Base-by-base conservation (phyloP, 2,888 invertebrate genomes). In the Dendrolimus houi region DNA sequence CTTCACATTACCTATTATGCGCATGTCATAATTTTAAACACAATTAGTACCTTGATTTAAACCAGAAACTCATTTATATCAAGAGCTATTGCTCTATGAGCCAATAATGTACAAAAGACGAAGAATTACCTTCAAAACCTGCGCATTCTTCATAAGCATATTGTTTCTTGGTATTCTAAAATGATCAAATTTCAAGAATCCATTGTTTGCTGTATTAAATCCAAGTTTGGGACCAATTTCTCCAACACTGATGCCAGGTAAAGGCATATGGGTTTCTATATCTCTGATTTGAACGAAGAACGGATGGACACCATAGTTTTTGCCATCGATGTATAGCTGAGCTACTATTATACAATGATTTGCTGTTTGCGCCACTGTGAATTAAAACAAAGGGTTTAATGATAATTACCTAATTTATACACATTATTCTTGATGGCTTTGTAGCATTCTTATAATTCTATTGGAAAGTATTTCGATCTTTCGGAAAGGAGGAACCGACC, bases 221-320 rank as follows among this genome's bases (percentile, higher is more conserved):
- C 97, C 98, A 57, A 98, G 87, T 77, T 98, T 98, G 0, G 96
- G 94, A 1, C 98, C 98, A 66, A 98, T 98, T 85, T 98, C 98
- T 1, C 98, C 98, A 60, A 98, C 93, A 77, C 95, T 95, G 60
- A 98, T 94, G 77, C 97, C 97, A 10, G 94, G 93, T 72, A 98
- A 71, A 0, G 97, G 96, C 77, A 93, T 87, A 74, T 98, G 97
- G 0, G 96, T 96, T 29, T 97, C 94, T 69, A 94, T 92, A 73
- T 97, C 95, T 61, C 98, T 92, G 40, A 98, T 88, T 77, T 97
- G 98, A 0, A 98, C 97, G 68, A 98, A 93, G 78, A 98, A 98
- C 0, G 96, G 95, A 74, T 98, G 98, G 62, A 97, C 93, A 0
- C 98, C 98, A 71, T 95, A 93, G 74, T 94, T 94, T 75, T 94